Conservation (phyloP, 2,888 invertebrate genomes). For the Hofmannophila pseudospretella region DNA sequence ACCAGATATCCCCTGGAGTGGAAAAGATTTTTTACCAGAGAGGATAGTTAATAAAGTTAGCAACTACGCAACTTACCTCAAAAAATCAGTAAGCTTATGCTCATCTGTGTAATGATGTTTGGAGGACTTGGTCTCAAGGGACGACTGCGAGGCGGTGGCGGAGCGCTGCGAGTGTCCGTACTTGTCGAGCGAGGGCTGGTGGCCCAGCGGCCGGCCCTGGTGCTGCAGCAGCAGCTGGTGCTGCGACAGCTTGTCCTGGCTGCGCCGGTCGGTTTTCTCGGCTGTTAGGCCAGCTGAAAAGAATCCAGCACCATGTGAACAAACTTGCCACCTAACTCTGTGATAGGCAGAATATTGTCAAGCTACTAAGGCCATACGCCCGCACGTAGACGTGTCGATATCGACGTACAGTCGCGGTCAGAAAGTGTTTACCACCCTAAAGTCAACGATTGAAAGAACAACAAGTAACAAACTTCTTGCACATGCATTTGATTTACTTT, state of each 20-base stretch:
- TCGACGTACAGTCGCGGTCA: no score
- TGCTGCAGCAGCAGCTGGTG: conserved; percentile 83
- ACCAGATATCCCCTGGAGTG: no score
- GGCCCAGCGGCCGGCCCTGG: conserved; percentile 78
- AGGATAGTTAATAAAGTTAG: no score
- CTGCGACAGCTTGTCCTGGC: conserved; percentile 73
- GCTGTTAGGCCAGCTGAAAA: conserved; percentile 55
- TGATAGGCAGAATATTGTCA: conserved; percentile 3
- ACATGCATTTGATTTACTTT: no score
- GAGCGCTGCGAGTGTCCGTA: conserved; percentile 70
- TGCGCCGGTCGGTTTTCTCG: conserved; percentile 62
- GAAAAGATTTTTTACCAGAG: no score
- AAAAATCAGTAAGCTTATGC: conserved; percentile 84
- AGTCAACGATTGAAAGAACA: no score
- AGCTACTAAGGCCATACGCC: not conserved
- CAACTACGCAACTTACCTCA: conserved; percentile 60
- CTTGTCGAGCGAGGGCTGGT: conserved; percentile 80
- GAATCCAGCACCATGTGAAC: no score
- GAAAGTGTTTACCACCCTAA: no score
- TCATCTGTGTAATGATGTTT: conserved; percentile 76
- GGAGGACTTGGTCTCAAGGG: conserved; percentile 49
- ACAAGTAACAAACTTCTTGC: no score
- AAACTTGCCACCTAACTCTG: no score
- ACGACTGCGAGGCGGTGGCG: conserved; percentile 58
- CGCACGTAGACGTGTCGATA: no score